Percentiles rank a stretch among this genome's conserved stretches.
These are phyloP conservation scores for Andrena cerasifolii DNA, from an alignment of 1,140 invertebrate genomes.

Conservation along the genomic window DNA sequence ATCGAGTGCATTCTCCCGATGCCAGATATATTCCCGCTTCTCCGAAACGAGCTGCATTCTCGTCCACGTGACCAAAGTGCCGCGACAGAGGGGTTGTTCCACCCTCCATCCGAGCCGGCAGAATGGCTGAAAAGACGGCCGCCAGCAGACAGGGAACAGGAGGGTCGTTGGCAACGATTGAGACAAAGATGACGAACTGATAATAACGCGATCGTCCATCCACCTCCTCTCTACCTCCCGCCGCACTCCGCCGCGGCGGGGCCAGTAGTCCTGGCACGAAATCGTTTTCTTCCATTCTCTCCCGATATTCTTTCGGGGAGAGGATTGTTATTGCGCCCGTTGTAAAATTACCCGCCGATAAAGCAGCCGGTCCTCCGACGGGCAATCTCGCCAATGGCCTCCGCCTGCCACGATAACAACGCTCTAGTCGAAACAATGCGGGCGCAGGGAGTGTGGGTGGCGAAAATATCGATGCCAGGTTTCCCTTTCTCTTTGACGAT, in stretches of 20 bases:
- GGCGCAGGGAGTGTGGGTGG: neutral
- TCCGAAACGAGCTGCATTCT: conserved; percentile 56
- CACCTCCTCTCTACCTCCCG: neutral
- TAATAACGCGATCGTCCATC: conserved; percentile 47
- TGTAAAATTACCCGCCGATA: conserved; percentile 40
- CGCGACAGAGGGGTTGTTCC: conserved; percentile 49
- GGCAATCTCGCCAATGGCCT: conserved; percentile 16
- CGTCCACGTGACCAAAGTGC: conserved; percentile 45
- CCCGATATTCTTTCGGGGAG: neutral
- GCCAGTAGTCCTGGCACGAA: neutral
- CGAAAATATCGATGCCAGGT: conserved; percentile 19
- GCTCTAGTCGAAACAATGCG: conserved; percentile 14
- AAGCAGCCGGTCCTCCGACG: conserved; percentile 17
- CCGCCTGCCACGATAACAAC: conserved; percentile 1
- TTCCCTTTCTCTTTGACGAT: conserved; percentile 2
- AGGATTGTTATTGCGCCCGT: conserved; percentile 35
- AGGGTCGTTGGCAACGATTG: conserved; percentile 42
- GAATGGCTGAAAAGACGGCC: conserved; percentile 56
- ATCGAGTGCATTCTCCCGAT: conserved; percentile 73
- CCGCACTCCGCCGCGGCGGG: neutral
- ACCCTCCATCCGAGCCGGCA: conserved; percentile 41
- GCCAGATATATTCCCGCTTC: conserved; percentile 57
- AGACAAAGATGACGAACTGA: conserved; percentile 59
- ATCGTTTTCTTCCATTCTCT: conserved; percentile 9
- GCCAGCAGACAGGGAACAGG: neutral